These are phyloP conservation scores for Tetramorium parvispinum DNA, from an alignment of 1,140 invertebrate genomes.

Conservation along the genomic window DNA sequence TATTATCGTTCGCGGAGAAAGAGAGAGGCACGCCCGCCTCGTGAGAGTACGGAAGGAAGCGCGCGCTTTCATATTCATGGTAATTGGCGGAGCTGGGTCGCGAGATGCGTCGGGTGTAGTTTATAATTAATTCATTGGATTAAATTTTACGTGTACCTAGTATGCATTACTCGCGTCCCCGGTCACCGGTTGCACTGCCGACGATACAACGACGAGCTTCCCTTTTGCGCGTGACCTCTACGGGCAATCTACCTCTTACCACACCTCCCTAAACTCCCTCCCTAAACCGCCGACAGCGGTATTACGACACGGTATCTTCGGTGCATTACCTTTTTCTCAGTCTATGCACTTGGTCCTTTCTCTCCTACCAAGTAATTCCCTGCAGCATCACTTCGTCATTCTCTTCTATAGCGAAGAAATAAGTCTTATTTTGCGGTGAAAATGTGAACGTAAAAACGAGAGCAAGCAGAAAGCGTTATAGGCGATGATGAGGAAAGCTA, in stretches of 20 bases:
- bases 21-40: conserved; percentile 4
- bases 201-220: background rate
- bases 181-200: background rate
- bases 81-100: conserved; percentile 66
- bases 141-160: conserved; percentile 76
- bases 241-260: too few relatives aligned
- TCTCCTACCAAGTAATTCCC: background rate
- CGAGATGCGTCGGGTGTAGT: conserved; percentile 67
- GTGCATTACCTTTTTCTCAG: conserved; percentile 28
- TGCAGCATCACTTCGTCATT: background rate
- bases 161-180: conserved; percentile 69
- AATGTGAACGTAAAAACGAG: background rate
- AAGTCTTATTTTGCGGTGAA: conserved; percentile 6
- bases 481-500: background rate
- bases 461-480: background rate
- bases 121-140: conserved; percentile 81
- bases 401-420: background rate
- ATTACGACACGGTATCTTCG: conserved; percentile 18
- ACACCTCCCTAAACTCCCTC: conserved; percentile 25
- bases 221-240: background rate
- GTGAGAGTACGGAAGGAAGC: conserved; percentile 44
- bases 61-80: conserved; percentile 74
- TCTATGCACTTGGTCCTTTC: background rate
- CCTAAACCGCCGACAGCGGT: conserved; percentile 14
- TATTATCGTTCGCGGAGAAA: conserved; percentile 57